Evolutionary conservation across 2,797 vertebrate species (phyloP).

Genomic region (Petrocephalus schoutedeni): DNA sequence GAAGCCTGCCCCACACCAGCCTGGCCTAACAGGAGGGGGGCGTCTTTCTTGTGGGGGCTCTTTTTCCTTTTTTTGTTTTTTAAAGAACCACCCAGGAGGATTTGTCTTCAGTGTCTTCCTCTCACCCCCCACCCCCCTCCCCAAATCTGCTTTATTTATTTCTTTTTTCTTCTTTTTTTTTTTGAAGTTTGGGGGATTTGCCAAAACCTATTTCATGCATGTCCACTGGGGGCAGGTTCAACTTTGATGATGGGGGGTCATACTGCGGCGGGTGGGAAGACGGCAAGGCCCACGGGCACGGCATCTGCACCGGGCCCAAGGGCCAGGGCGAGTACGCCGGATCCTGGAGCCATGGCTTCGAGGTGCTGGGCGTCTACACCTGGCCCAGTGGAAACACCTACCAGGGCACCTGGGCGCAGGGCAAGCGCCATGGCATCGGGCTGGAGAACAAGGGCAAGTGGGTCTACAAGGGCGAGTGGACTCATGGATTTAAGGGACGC

Average conservation of each 20-base stretch:
- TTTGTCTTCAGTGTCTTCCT: conserved; percentile 20
- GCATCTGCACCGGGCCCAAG: conserved; percentile 97
- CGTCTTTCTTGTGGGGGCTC: conserved; percentile 30
- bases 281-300: conserved; percentile 97
- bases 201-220: conserved; percentile 98
- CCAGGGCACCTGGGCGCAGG: conserved; percentile 97
- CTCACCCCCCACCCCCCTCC: background rate
- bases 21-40: conserved; percentile 47
- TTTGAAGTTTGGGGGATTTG: conserved; percentile 76
- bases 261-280: conserved; percentile 99
- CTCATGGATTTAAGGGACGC: conserved; percentile 96
- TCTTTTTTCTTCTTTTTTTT: conserved; percentile 58
- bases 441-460: conserved; percentile 97
- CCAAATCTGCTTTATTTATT: conserved; percentile 24
- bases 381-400: conserved; percentile 99
- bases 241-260: conserved; percentile 99
- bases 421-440: conserved; percentile 94
- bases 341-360: conserved; percentile 96
- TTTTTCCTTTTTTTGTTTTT: conserved; percentile 35
- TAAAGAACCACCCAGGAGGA: background rate
- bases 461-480: conserved; percentile 98
- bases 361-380: conserved; percentile 96
- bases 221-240: conserved; percentile 99
- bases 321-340: conserved; percentile 97
- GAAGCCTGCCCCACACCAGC: conserved; percentile 37